Percentiles rank a stretch among this genome's conserved stretches.
Conservation (phyloP, 2,888 invertebrate species). For the Watsonalla binaria region DNA sequence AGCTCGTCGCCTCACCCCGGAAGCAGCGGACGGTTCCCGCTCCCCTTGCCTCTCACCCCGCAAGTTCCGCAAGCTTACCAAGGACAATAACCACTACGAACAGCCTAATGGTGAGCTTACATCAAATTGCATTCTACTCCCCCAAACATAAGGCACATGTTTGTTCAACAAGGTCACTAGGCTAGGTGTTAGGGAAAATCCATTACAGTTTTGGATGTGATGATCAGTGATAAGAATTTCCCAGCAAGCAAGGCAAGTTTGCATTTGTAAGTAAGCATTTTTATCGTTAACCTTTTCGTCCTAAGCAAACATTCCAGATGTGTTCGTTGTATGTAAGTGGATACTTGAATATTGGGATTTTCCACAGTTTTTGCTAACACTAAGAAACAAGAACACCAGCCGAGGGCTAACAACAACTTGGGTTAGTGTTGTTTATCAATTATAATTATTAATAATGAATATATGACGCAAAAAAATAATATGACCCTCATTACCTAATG, state of each 20-base stretch:
- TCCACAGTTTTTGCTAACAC: neutral
- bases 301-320: neutral
- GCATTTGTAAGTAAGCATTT: too few relatives aligned
- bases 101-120: constrained; percentile 60
- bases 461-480: too few relatives aligned
- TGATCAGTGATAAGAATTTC: too few relatives aligned
- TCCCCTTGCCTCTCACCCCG: constrained; percentile 82
- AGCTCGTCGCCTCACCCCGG: constrained; percentile 84
- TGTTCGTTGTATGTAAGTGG: neutral
- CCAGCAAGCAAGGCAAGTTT: too few relatives aligned
- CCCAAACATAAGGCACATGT: neutral
- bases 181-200: too few relatives aligned
- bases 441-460: too few relatives aligned
- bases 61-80: constrained; percentile 77
- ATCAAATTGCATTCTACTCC: neutral
- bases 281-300: neutral
- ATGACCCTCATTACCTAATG: too few relatives aligned
- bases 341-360: neutral
- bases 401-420: neutral
- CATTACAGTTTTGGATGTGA: too few relatives aligned
- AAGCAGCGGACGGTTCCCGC: constrained; percentile 68
- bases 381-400: neutral
- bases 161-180: too few relatives aligned
- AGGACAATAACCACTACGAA: constrained; percentile 75
- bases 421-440: neutral